Evolutionary conservation across 2,888 invertebrate genomes (phyloP).

Genomic region (Yponomeuta evonymella): DNA sequence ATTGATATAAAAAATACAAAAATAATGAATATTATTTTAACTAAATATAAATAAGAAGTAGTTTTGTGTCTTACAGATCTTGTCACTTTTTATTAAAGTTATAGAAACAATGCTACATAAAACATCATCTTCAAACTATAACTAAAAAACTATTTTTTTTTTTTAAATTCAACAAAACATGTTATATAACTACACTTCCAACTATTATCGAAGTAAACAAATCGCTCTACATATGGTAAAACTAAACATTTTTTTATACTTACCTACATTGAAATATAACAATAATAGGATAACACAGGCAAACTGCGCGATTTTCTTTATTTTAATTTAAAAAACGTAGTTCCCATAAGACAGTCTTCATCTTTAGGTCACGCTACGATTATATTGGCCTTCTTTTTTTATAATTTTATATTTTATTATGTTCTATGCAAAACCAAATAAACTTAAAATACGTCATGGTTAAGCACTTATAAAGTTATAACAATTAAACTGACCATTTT

Average conservation of each 20-base stretch:
- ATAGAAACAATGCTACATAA: background rate
- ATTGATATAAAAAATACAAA: background rate
- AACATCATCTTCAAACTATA: background rate
- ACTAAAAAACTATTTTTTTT: background rate
- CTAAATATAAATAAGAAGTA: background rate
- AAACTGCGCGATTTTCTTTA: slow-evolving; percentile 10
- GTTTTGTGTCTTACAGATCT: background rate
- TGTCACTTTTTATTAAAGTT: background rate
- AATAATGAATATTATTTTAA: background rate
- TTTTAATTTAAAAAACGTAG: background rate
- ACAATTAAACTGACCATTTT: slow-evolving; percentile 11
- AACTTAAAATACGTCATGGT: slow-evolving; percentile 2
- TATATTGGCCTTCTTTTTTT: slow-evolving; percentile 1
- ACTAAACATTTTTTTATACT: background rate
- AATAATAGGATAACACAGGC: slow-evolving; percentile 12
- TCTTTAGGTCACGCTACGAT: background rate
- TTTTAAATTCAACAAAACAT: background rate
- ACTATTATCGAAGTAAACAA: background rate
- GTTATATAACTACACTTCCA: background rate
- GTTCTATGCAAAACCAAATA: background rate
- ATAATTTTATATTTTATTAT: background rate
- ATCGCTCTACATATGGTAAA: background rate
- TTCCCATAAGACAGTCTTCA: slow-evolving; percentile 4
- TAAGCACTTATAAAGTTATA: background rate
- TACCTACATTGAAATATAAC: background rate